A percentile compares a stretch with the other conserved stretches of the same genome.
Conservation (phyloP, 2,888 invertebrate species). For the Orthonychiurus folsomi region DNA sequence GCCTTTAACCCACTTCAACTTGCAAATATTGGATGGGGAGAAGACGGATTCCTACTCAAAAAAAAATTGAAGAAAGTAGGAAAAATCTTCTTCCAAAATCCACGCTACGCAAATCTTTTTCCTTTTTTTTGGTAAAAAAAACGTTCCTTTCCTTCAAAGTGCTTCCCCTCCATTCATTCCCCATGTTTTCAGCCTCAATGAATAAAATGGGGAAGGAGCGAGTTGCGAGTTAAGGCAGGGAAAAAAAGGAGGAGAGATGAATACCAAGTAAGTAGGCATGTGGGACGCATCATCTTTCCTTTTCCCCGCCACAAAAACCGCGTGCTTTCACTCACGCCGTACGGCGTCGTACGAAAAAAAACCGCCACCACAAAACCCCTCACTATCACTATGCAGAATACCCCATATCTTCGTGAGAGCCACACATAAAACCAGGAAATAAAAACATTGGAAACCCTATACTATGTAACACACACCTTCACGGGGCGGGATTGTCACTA, state of each 20-base stretch:
- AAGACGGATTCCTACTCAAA: background rate
- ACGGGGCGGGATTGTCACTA: background rate
- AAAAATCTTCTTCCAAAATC: background rate
- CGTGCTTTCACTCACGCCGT: background rate
- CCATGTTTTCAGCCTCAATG: conserved; percentile 1
- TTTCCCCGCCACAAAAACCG: background rate
- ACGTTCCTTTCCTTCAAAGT: background rate
- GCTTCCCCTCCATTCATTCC: background rate
- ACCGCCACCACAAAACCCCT: background rate
- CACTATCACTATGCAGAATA: background rate
- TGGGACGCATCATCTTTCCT: conserved; percentile 1
- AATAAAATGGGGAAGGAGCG: background rate
- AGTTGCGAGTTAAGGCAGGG: no score
- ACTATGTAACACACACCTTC: no score
- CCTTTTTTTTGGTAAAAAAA: background rate
- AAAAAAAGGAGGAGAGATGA: no score
- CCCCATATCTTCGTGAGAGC: background rate
- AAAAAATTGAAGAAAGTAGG: background rate
- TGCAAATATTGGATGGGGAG: background rate
- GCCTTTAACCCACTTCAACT: background rate
- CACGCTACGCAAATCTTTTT: conserved; percentile 1
- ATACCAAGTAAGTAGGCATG: conserved; percentile 1
- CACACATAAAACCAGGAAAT: conserved; percentile 1
- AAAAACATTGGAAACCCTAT: background rate
- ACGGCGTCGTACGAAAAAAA: no score